A percentile compares a stretch with the other conserved stretches of the same genome.
phyloP scores from a whole-genome alignment of 2,888 invertebrate species.

The Himalopsyche anomala region DNA sequence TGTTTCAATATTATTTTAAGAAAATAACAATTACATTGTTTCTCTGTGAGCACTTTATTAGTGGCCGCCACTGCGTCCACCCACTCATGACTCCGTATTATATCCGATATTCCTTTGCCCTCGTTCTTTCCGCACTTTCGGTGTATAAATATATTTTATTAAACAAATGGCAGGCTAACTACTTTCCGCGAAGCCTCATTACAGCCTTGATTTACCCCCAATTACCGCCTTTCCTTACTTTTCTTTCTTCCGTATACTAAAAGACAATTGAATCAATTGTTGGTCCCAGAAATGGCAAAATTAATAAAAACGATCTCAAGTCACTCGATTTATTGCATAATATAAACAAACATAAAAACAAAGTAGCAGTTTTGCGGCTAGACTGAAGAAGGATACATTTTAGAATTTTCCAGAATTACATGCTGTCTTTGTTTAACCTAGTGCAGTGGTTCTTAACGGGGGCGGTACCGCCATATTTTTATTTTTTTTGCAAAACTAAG shows the following conservation, averaged over 20 bases:
- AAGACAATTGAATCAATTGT: slow-evolving; percentile 14
- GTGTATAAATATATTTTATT: slow-evolving; percentile 19
- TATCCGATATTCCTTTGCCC: slow-evolving; percentile 15
- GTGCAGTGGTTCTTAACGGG: too few relatives aligned
- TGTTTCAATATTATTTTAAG: too few relatives aligned
- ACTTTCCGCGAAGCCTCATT: slow-evolving; percentile 5
- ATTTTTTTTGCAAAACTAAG: too few relatives aligned
- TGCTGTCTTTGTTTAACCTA: too few relatives aligned
- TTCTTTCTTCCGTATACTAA: not conserved
- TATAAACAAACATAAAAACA: too few relatives aligned
- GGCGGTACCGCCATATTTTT: too few relatives aligned
- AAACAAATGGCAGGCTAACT: slow-evolving; percentile 17
- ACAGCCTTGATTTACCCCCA: slow-evolving; percentile 2
- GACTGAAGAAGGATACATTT: too few relatives aligned
- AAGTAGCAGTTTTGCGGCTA: too few relatives aligned
- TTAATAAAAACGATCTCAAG: not conserved
- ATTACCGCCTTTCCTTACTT: not conserved
- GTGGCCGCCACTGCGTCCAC: not conserved
- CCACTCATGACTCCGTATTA: slow-evolving; percentile 20
- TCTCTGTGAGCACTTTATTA: too few relatives aligned
- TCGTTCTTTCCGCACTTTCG: slow-evolving; percentile 25
- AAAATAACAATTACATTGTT: too few relatives aligned
- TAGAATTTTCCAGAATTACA: too few relatives aligned
- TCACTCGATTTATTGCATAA: too few relatives aligned
- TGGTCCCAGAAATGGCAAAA: not conserved